These are phyloP conservation scores for Tetramorium parvispinum DNA, from an alignment of 1,140 invertebrate genomes.

Conservation along the genomic window DNA sequence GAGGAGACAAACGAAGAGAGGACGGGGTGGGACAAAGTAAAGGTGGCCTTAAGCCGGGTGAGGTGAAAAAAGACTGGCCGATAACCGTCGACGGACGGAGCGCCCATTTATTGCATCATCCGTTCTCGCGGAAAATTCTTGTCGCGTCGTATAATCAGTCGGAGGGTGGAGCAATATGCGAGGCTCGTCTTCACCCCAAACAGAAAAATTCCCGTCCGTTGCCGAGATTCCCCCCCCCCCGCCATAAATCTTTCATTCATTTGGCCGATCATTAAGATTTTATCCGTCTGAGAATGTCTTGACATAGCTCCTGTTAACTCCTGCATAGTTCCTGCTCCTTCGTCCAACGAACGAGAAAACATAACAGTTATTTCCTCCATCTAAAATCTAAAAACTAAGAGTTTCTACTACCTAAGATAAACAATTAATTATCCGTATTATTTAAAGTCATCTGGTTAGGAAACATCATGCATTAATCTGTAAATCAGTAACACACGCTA, in stretches of 20 bases:
- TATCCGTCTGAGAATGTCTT: background rate
- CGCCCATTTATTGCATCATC: slow-evolving; percentile 31
- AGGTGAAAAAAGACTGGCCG: slow-evolving; percentile 45
- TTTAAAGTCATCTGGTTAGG: background rate
- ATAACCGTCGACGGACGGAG: slow-evolving; percentile 7
- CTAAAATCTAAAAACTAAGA: too few relatives aligned
- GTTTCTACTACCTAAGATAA: background rate
- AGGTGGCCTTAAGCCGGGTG: slow-evolving; percentile 22
- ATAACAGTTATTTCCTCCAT: background rate
- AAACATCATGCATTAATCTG: background rate
- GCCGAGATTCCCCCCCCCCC: background rate
- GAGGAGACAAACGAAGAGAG: slow-evolving; percentile 6
- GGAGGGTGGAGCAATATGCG: background rate
- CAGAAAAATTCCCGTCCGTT: background rate
- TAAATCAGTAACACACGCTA: background rate
- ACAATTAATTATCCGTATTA: background rate
- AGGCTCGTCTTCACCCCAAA: background rate
- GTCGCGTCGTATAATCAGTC: slow-evolving; percentile 26
- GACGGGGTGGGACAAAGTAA: slow-evolving; percentile 16
- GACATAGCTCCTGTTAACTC: too few relatives aligned
- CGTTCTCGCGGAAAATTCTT: slow-evolving; percentile 35
- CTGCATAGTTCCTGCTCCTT: background rate
- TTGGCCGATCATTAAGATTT: background rate
- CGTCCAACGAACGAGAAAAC: background rate
- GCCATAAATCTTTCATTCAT: background rate